phyloP scores from a whole-genome alignment of 2,888 invertebrate genomes.

The Zaprionus bogoriensis region DNA sequence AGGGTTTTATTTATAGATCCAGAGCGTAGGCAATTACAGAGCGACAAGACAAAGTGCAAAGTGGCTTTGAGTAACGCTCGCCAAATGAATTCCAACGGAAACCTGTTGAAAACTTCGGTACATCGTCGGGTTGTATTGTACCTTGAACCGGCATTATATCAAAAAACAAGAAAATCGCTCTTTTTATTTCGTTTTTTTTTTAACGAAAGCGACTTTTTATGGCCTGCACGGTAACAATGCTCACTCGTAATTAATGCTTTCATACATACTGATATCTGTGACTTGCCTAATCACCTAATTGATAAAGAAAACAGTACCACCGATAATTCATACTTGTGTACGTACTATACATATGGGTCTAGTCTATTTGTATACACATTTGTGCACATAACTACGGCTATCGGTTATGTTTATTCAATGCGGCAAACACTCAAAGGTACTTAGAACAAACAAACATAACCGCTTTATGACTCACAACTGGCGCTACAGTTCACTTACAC shows the following conservation, averaged over 20 bases:
- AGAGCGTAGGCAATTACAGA: conserved; percentile 18
- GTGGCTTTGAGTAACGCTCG: conserved; percentile 34
- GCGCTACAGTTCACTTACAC: conserved; percentile 17
- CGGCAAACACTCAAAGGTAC: conserved; percentile 42
- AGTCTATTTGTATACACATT: not conserved
- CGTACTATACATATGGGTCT: not conserved
- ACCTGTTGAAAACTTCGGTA: conserved; percentile 43
- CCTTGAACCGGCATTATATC: conserved; percentile 47
- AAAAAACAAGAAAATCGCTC: conserved; percentile 16
- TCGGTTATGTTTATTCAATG: conserved; percentile 44
- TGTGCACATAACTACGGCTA: conserved; percentile 27
- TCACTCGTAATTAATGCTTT: conserved; percentile 35
- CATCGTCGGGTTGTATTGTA: conserved; percentile 24
- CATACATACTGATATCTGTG: conserved; percentile 26
- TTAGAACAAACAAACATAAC: conserved; percentile 4
- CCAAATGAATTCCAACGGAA: conserved; percentile 40
- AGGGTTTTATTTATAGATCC: conserved; percentile 30
- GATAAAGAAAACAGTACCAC: conserved; percentile 54
- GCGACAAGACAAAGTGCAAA: conserved; percentile 51
- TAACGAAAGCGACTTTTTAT: no score
- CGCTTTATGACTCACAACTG: conserved; percentile 42
- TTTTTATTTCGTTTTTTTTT: no score
- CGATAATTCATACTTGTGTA: conserved; percentile 37
- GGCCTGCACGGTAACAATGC: conserved; percentile 32
- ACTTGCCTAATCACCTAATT: conserved; percentile 46